Evolutionary conservation across 2,113 vertebrate genomes (phyloP).

Genomic region (Erythrocercus mccallii): DNA sequence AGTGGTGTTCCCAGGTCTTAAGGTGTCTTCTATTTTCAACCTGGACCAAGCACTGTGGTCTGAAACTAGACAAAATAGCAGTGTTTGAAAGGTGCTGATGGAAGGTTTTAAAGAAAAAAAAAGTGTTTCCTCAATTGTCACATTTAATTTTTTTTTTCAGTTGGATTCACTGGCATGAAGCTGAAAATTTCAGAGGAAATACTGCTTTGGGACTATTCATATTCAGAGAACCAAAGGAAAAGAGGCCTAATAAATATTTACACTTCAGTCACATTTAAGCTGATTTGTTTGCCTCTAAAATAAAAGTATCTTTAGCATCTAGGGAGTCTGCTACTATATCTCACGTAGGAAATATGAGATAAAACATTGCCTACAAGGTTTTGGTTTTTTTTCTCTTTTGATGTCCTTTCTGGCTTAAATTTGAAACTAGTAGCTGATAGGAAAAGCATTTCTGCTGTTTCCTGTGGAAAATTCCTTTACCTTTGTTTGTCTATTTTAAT

Average conservation of each 20-base stretch:
- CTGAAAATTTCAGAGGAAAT: neutral
- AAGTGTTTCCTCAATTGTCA: neutral
- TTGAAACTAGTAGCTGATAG: constrained; percentile 41
- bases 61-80: neutral
- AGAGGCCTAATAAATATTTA: constrained; percentile 46
- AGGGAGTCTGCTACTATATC: neutral
- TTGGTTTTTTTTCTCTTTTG: constrained; percentile 25
- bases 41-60: neutral
- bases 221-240: neutral
- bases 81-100: neutral
- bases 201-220: neutral
- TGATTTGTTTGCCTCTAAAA: constrained; percentile 52
- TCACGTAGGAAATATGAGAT: constrained; percentile 11
- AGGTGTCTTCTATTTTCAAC: neutral
- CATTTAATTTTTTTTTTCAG: constrained; percentile 3
- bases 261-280: constrained; percentile 17
- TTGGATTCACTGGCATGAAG: neutral
- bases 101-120: neutral
- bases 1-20: neutral
- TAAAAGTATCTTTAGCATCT: constrained; percentile 36
- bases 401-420: constrained; percentile 43
- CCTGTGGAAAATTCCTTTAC: constrained; percentile 40
- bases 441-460: constrained; percentile 35
- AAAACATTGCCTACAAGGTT: constrained; percentile 29
- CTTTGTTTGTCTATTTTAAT: constrained; percentile 46